A percentile compares a stretch with the other conserved stretches of the same genome.
Evolutionary conservation across 2,888 invertebrate species (phyloP).

Genomic region (Callyntrura sp.): DNA sequence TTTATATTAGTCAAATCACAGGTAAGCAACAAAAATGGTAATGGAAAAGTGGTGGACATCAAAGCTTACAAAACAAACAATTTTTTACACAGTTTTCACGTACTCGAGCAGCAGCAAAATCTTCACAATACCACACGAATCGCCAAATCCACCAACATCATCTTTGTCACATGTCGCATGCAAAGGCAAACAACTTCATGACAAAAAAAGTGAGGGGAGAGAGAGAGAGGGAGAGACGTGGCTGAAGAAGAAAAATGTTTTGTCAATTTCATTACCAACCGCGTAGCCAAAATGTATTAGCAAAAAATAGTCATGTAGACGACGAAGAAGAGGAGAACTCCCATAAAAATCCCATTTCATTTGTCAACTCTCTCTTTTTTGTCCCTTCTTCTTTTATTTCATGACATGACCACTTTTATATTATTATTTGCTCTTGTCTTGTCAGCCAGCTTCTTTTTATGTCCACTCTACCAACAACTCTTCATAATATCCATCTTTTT

Average conservation of each 20-base stretch:
- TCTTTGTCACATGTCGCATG: not conserved
- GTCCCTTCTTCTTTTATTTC: not conserved
- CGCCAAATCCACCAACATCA: not conserved
- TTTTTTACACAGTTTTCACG: too few relatives aligned
- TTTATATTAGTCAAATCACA: conserved; percentile 13
- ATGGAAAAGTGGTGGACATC: not conserved
- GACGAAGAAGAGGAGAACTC: conserved; percentile 4
- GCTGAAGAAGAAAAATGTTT: conserved; percentile 14
- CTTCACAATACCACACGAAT: not conserved
- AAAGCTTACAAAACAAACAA: too few relatives aligned
- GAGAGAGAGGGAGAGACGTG: too few relatives aligned
- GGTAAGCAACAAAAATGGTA: conserved; percentile 26
- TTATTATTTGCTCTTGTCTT: conserved; percentile 44
- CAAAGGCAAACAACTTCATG: conserved; percentile 22
- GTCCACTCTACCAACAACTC: not conserved
- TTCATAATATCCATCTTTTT: not conserved
- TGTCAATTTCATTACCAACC: conserved; percentile 41
- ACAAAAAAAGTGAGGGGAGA: too few relatives aligned
- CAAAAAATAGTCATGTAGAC: too few relatives aligned
- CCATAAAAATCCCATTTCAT: conserved; percentile 62
- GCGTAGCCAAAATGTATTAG: too few relatives aligned
- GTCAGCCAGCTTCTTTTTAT: conserved; percentile 16
- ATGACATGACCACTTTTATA: conserved; percentile 17
- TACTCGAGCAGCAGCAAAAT: not conserved
- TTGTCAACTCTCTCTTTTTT: conserved; percentile 57